A percentile compares a stretch with the other conserved stretches of the same genome.
Conservation (phyloP, 2,888 invertebrate genomes). For the Blastobasis lacticolella region DNA sequence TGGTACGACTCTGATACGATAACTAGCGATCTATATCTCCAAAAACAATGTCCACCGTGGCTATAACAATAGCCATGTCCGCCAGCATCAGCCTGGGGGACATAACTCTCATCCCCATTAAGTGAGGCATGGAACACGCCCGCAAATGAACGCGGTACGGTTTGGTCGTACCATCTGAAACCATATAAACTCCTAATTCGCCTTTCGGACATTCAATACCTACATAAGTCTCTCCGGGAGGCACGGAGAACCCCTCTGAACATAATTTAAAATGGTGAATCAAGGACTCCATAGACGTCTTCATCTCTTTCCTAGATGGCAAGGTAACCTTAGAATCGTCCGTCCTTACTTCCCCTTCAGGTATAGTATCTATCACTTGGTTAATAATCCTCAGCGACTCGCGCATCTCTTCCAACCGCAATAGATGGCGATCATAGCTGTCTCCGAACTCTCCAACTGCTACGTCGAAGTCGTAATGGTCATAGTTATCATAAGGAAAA, state of each 20-base stretch:
- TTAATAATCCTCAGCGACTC: slow-evolving; percentile 84
- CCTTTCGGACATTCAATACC: slow-evolving; percentile 89
- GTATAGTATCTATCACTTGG: slow-evolving; percentile 90
- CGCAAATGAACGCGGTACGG: slow-evolving; percentile 80
- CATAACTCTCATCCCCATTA: slow-evolving; percentile 77
- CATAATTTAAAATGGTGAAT: slow-evolving; percentile 94
- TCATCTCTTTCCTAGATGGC: slow-evolving; percentile 87
- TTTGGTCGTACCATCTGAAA: slow-evolving; percentile 86
- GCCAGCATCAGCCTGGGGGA: slow-evolving; percentile 80
- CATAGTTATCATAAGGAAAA: slow-evolving; percentile 90
- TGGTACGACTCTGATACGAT: no score
- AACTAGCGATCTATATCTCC: slow-evolving; percentile 75
- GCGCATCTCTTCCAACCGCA: slow-evolving; percentile 81
- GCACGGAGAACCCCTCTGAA: slow-evolving; percentile 86
- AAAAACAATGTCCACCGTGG: slow-evolving; percentile 77
- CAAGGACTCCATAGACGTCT: slow-evolving; percentile 88
- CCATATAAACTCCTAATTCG: slow-evolving; percentile 90
- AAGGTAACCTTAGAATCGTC: slow-evolving; percentile 87
- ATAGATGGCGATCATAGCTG: slow-evolving; percentile 85
- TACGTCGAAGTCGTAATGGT: slow-evolving; percentile 87
- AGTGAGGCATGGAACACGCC: slow-evolving; percentile 74
- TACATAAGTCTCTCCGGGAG: slow-evolving; percentile 88
- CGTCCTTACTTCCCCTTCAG: slow-evolving; percentile 82
- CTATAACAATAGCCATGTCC: slow-evolving; percentile 86
- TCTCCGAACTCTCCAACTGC: slow-evolving; percentile 88